Conservation (phyloP, 2,113 vertebrate genomes). For the Nycticebus coucang region DNA sequence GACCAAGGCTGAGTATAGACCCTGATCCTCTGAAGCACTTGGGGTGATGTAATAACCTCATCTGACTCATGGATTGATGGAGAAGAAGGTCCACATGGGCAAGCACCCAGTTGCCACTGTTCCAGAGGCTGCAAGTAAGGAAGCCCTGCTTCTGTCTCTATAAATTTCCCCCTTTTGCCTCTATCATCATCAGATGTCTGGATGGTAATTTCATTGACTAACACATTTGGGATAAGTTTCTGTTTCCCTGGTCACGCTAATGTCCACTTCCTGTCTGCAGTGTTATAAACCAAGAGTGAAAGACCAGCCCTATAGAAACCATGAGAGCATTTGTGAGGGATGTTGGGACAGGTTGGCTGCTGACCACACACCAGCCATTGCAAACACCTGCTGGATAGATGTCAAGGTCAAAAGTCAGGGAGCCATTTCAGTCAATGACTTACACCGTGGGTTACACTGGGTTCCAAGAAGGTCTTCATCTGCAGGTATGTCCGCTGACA, state of each 20-base stretch:
- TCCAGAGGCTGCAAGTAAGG: neutral
- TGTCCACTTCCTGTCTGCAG: neutral
- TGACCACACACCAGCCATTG: accelerated
- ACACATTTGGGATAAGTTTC: neutral
- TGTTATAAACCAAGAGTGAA: neutral
- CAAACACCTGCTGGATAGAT: accelerated
- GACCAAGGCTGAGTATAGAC: neutral
- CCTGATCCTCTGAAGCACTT: neutral
- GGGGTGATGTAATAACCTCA: neutral
- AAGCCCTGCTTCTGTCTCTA: neutral
- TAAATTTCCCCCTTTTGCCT: neutral
- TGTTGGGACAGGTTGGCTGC: accelerated
- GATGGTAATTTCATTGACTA: neutral
- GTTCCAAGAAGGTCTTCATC: too few species aligned
- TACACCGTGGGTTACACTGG: neutral
- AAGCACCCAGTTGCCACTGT: neutral
- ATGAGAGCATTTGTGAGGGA: accelerated
- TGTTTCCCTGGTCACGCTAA: neutral
- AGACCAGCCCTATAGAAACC: accelerated
- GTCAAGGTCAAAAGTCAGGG: accelerated
- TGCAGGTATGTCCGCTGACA: neutral
- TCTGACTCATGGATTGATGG: neutral
- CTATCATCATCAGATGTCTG: neutral
- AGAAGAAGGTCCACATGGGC: neutral
- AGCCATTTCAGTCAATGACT: neutral